Conservation (phyloP, 2,888 invertebrate genomes). For the Dione juno region DNA sequence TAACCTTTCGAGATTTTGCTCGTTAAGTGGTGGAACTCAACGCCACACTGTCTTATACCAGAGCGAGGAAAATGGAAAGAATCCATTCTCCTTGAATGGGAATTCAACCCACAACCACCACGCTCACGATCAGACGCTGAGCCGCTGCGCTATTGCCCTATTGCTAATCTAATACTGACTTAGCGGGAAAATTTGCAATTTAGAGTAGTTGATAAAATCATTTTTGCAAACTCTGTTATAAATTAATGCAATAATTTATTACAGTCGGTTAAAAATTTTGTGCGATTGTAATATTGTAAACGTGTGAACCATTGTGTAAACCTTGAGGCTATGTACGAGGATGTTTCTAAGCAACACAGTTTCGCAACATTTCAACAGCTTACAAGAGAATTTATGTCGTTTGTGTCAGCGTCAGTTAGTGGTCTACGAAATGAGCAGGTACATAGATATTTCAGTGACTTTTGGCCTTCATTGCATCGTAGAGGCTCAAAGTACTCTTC, state of each 20-base stretch:
- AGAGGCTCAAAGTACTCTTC: slow-evolving; percentile 20
- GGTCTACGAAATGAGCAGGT: slow-evolving; percentile 46
- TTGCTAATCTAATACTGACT: not conserved
- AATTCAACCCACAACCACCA: no score
- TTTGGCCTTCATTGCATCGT: slow-evolving; percentile 24
- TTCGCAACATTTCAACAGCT: slow-evolving; percentile 58
- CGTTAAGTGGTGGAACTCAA: no score
- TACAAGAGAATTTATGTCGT: slow-evolving; percentile 42
- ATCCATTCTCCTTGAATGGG: no score
- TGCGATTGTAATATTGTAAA: slow-evolving; percentile 26
- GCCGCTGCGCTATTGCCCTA: no score
- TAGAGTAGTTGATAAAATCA: not conserved
- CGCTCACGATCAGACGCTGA: no score
- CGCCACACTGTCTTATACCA: no score
- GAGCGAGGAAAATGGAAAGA: no score
- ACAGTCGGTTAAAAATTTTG: slow-evolving; percentile 9
- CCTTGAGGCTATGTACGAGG: slow-evolving; percentile 52
- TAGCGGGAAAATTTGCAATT: not conserved
- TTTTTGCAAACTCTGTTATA: not conserved
- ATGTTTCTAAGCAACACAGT: slow-evolving; percentile 60
- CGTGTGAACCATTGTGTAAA: slow-evolving; percentile 58
- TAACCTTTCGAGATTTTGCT: no score
- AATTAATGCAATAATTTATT: slow-evolving; percentile 1
- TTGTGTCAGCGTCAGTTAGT: slow-evolving; percentile 53
- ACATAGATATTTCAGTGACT: slow-evolving; percentile 21